Evolutionary conservation across 1,140 invertebrate species (phyloP).

Genomic region (Psilanteris sp.): DNA sequence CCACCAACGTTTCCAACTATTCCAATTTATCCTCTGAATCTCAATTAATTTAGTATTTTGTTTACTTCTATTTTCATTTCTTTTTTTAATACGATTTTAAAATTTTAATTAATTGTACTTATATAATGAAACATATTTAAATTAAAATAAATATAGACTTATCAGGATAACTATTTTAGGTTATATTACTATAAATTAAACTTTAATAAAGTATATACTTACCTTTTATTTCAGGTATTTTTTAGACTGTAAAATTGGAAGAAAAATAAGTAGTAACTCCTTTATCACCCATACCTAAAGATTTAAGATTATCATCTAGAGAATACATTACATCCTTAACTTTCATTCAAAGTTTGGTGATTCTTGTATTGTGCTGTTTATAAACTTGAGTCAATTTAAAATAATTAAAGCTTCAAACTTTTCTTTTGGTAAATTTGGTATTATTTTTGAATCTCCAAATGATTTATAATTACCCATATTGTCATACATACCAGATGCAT

Average conservation of each 20-base stretch:
- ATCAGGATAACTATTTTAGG: too few species aligned
- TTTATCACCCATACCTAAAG: constrained; percentile 88
- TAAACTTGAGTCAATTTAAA: constrained; percentile 86
- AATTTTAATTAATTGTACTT: too few species aligned
- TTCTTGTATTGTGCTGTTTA: constrained; percentile 80
- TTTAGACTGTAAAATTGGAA: constrained; percentile 93
- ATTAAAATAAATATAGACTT: too few species aligned
- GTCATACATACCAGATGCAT: constrained; percentile 90
- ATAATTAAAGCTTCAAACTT: constrained; percentile 88
- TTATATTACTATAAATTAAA: too few species aligned
- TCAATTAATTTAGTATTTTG: too few species aligned
- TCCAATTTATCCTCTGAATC: too few species aligned
- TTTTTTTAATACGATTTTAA: too few species aligned
- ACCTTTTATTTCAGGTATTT: too few species aligned
- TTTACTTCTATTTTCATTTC: too few species aligned
- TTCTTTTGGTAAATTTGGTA: constrained; percentile 89
- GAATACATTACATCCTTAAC: constrained; percentile 85
- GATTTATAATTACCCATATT: constrained; percentile 97
- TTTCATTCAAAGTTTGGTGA: constrained; percentile 83
- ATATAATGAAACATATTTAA: too few species aligned
- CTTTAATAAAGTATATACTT: too few species aligned
- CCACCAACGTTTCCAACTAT: too few species aligned
- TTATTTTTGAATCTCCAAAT: constrained; percentile 96
- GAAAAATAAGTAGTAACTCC: constrained; percentile 96
- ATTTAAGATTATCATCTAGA: constrained; percentile 84